Conservation (phyloP, 2,113 vertebrate species). For the Mustela nigripes region DNA sequence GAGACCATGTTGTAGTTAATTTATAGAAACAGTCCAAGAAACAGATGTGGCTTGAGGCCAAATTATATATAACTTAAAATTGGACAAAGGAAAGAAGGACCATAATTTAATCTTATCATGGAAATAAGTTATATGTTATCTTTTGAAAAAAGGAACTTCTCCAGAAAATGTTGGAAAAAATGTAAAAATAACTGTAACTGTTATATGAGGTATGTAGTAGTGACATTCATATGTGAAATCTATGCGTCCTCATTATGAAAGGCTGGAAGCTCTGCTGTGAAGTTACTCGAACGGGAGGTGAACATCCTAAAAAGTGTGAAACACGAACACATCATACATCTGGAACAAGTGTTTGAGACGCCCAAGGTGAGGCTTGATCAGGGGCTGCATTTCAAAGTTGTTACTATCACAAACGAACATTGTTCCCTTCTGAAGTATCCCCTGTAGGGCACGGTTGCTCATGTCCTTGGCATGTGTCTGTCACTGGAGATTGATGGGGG, state of each 20-base stretch:
- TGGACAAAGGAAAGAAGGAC: slow-evolving; percentile 46
- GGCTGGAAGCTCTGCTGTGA: slow-evolving; percentile 91
- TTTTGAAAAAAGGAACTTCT: slow-evolving; percentile 48
- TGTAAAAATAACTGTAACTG: slow-evolving; percentile 8
- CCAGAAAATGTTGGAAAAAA: slow-evolving; percentile 14
- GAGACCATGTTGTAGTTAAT: slow-evolving; percentile 33
- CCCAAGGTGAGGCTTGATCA: slow-evolving; percentile 87
- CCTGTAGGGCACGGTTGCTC: slow-evolving; percentile 6
- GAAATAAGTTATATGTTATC: not conserved
- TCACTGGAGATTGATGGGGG: slow-evolving; percentile 59
- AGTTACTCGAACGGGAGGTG: slow-evolving; percentile 92
- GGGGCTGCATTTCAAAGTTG: slow-evolving; percentile 24
- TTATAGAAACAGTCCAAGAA: slow-evolving; percentile 45
- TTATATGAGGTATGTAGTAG: not conserved
- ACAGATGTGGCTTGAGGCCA: slow-evolving; percentile 25
- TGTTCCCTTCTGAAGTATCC: not conserved
- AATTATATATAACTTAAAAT: slow-evolving; percentile 25
- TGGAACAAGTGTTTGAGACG: slow-evolving; percentile 92
- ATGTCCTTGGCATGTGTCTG: slow-evolving; percentile 56
- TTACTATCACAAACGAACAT: slow-evolving; percentile 56
- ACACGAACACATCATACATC: slow-evolving; percentile 91
- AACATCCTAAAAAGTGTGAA: slow-evolving; percentile 91
- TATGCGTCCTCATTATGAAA: slow-evolving; percentile 80
- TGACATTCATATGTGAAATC: slow-evolving; percentile 48
- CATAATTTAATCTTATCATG: slow-evolving; percentile 37